phyloP scores from a whole-genome alignment of 2,113 vertebrate genomes.

The Leptocoma aspasia region DNA sequence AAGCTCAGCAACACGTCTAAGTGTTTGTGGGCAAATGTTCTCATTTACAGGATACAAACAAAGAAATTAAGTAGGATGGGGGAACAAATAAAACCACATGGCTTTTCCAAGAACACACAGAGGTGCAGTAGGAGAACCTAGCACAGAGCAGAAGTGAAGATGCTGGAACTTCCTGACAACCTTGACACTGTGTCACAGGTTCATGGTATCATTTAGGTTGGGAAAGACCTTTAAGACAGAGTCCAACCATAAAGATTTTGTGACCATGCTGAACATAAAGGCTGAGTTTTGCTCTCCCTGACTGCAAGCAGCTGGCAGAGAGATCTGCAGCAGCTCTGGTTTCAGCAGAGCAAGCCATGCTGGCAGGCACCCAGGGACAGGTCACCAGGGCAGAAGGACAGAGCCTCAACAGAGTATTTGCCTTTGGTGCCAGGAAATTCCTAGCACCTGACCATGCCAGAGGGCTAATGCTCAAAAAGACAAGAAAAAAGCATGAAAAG shows the following conservation, averaged over 20 bases:
- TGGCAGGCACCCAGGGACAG: neutral
- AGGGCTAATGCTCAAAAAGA: neutral
- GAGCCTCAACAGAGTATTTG: neutral
- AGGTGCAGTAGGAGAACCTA: neutral
- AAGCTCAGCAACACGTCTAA: neutral
- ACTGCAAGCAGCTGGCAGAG: neutral
- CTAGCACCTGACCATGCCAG: neutral
- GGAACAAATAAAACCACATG: neutral
- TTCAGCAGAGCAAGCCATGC: neutral
- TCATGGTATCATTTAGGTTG: neutral
- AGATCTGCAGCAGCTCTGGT: neutral
- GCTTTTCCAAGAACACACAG: neutral
- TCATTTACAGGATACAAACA: neutral
- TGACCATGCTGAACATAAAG: neutral
- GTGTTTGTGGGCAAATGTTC: neutral
- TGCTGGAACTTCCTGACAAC: neutral
- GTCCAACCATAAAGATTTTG: accelerated
- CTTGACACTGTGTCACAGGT: neutral
- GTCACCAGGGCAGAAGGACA: neutral
- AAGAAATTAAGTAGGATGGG: neutral
- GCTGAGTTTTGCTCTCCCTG: neutral
- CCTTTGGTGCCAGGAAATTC: neutral
- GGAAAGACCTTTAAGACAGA: neutral
- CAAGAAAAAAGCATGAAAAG: neutral
- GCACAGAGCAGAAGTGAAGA: neutral